Base-by-base conservation (phyloP, 2,888 invertebrate genomes). In the Temnothorax ravouxi region DNA sequence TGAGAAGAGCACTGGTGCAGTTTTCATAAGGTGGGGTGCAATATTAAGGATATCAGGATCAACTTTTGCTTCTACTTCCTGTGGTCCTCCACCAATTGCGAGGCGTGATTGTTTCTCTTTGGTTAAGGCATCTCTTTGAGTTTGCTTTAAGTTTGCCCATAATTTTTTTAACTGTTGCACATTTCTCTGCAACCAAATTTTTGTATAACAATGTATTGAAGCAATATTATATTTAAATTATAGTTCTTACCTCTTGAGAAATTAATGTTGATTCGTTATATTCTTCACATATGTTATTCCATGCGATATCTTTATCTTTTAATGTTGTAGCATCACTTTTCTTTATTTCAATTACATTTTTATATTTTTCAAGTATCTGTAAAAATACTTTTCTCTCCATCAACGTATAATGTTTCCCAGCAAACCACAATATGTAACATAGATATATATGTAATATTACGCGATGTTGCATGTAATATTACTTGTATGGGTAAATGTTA, bases 241-340 rank as follows among this genome's bases (percentile, higher is more conserved):
- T 52, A 52, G 52, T n/a, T 52, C 11, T 67, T 50, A 67, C 47
- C 47, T 67, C 29, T 18, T 50, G 13, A 29, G 29, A 67, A n/a
- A 67, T 67, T 29, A 67, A 38, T 11, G 67, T 18, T 9, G 67
- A 67, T 1, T 50, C 4, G 9, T 67, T 67, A 13, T 67, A 67
- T 29, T 67, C 13, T 29, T 67, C 18, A 29, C 50, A 29, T 11
- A 67, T 50, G 15, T 50, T 4, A 9, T 11, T 67, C 50, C 67
- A 67, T 6, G 47, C 67, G 15, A 21, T 29, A 29, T 29, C 52
- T n/a, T 52, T 52, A 8, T 52, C 52, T 52, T 52, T 52, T 6
- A 52, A 52, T n/a, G 52, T 52, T 52, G 52, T 52, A n/a, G n/a
- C 52, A n/a, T 52, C 52, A n/a, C 52, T 52, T 52, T n/a, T 52